These are phyloP conservation scores for Scaeva pyrastri DNA, from an alignment of 2,888 invertebrate species.

Conservation along the genomic window DNA sequence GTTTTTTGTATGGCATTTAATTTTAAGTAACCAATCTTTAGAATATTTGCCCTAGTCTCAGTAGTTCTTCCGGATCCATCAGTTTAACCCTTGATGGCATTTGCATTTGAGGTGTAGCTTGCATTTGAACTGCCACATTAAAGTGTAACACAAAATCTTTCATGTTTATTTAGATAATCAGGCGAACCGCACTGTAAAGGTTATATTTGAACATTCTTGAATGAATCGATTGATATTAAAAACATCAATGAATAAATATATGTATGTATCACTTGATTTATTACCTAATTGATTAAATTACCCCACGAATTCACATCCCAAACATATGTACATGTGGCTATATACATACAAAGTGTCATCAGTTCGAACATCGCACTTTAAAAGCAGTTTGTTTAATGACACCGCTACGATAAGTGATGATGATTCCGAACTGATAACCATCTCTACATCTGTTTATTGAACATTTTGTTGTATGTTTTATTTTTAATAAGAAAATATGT, in stretches of 20 bases:
- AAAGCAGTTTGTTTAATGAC: conserved; percentile 8
- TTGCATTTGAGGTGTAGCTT: too few relatives aligned
- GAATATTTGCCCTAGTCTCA: too few relatives aligned
- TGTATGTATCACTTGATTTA: conserved; percentile 49
- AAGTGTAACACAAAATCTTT: too few relatives aligned
- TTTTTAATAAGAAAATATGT: conserved; percentile 22
- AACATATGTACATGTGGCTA: neutral
- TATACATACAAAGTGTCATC: neutral
- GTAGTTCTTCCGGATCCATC: too few relatives aligned
- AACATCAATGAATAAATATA: conserved; percentile 11
- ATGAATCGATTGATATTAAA: conserved; percentile 56
- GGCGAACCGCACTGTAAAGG: neutral
- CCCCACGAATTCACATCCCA: neutral
- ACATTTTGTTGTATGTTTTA: neutral
- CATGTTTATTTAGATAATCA: too few relatives aligned
- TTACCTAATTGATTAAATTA: conserved; percentile 58
- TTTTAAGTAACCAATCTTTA: too few relatives aligned
- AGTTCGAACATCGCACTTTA: conserved; percentile 5
- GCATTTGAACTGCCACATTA: too few relatives aligned
- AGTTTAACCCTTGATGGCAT: too few relatives aligned
- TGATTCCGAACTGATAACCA: conserved; percentile 1
- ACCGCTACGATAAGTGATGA: neutral
- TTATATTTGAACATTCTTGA: neutral
- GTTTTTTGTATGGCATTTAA: too few relatives aligned
- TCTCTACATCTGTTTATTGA: conserved; percentile 10